Percentiles rank a stretch among this genome's conserved stretches.
These are phyloP conservation scores for Schrankia costaestrigalis DNA, from an alignment of 2,888 invertebrate genomes.

Conservation along the genomic window DNA sequence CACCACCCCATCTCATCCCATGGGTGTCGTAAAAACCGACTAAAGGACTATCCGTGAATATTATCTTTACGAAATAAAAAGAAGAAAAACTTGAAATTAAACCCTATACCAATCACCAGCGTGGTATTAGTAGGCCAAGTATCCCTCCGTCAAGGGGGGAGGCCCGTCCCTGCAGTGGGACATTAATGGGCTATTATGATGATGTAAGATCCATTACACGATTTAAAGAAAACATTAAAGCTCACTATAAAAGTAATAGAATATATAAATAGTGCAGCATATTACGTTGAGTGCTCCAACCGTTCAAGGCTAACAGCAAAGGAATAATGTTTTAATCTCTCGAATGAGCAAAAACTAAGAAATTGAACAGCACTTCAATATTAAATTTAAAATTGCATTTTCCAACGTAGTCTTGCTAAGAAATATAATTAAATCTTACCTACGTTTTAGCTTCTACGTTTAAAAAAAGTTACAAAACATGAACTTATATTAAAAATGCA, in stretches of 20 bases:
- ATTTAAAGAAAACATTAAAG: neutral
- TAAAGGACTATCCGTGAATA: no score
- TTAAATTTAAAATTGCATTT: constrained; percentile 27
- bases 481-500: neutral
- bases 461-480: neutral
- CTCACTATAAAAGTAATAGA: neutral
- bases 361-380: constrained; percentile 23
- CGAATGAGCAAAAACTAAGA: constrained; percentile 10
- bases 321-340: constrained; percentile 14
- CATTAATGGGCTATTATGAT: no score
- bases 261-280: no score
- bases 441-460: constrained; percentile 9
- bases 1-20: no score
- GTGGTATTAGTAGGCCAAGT: no score
- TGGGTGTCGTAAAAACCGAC: no score
- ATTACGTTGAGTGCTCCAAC: no score
- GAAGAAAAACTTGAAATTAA: no score
- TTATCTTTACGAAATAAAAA: no score
- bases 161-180: no score
- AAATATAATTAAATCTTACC: constrained; percentile 23
- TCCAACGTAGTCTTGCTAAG: constrained; percentile 13
- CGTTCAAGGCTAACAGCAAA: neutral
- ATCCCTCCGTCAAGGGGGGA: no score
- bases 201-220: neutral
- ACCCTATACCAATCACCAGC: no score